Base-by-base conservation (phyloP, 2,797 vertebrate genomes). In the Synanceia verrucosa region DNA sequence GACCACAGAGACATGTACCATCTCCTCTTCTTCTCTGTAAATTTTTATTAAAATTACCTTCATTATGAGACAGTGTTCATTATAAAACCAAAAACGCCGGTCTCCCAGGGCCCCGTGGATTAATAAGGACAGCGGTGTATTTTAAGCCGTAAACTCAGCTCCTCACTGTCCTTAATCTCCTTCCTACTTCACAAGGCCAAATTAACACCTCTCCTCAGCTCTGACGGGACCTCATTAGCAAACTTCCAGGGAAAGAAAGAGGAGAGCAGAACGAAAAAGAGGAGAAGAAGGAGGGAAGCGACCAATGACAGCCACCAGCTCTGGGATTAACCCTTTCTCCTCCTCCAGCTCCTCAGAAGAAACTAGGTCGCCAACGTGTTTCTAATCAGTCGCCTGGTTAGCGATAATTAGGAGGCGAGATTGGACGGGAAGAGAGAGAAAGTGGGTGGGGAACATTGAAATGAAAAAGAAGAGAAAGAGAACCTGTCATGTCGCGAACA, bases 201-300 rank as follows among this genome's bases (percentile, higher is more conserved):
- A 94, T 95, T 94, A 95, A 94, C 94, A 95, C 94, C 94, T 94
- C 94, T 94, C 92, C 90, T 90, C 88, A 90, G 93, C 93, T 94
- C 94, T 95, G 94, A 95, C 94, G 94, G 94, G 94, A 95, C 94
- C 94, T 95, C 94, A 95, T 95, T 95, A 95, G 93, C 92, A 94
- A 93, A 91, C 93, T 94, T 94, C 92, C 92, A 94, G 91, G 92
- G 93, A 93, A 92, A 93, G 93, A 92, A 92, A 92, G 91, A 87
- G 90, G 86, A 85, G 86, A 85, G 85, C 79, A 79, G 90, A 82
- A 82, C 73, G 85, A 88, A 86, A 86, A 90, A 85, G 86, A 90
- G 75, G 87, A 89, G 84, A 90, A 87, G 87, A 90, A 88, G 89
- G 88, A 90, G 87, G 89, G 89, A 91, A 90, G 92, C 91, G 92